Percentiles rank a stretch among this genome's conserved stretches.
phyloP scores from a whole-genome alignment of 2,797 vertebrate species.

The Gambelia wislizenii region DNA sequence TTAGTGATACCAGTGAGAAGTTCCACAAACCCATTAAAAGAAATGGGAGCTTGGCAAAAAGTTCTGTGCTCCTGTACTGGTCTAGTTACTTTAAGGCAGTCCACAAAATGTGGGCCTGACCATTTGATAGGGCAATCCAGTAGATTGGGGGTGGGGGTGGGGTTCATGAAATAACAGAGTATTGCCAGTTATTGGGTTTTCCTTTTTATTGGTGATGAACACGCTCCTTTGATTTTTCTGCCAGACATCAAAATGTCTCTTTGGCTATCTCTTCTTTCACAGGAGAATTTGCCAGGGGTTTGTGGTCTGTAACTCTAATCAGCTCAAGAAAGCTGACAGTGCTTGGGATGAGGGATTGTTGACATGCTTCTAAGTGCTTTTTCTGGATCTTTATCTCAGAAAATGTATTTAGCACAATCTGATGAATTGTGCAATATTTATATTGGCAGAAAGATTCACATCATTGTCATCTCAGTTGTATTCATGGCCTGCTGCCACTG shows the following conservation, averaged over 20 bases:
- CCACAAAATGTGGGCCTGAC: neutral
- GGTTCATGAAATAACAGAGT: neutral
- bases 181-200: neutral
- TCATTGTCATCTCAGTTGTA: conserved; percentile 20
- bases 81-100: neutral
- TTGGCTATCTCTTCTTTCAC: neutral
- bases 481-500: neutral
- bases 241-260: neutral
- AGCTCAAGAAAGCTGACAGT: neutral
- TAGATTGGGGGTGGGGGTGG: neutral
- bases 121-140: neutral
- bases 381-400: conserved; percentile 3
- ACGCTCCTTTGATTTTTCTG: neutral
- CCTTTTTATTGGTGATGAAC: neutral
- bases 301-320: neutral
- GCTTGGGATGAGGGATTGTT: neutral
- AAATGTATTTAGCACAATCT: neutral
- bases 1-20: neutral
- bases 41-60: neutral
- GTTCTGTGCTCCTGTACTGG: neutral
- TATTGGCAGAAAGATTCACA: conserved; percentile 28
- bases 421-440: conserved; percentile 37
- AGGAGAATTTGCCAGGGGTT: neutral
- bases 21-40: neutral
- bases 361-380: conserved; percentile 22